These are phyloP conservation scores for Melanitta fusca DNA, from an alignment of 2,797 vertebrate species.

Conservation along the genomic window DNA sequence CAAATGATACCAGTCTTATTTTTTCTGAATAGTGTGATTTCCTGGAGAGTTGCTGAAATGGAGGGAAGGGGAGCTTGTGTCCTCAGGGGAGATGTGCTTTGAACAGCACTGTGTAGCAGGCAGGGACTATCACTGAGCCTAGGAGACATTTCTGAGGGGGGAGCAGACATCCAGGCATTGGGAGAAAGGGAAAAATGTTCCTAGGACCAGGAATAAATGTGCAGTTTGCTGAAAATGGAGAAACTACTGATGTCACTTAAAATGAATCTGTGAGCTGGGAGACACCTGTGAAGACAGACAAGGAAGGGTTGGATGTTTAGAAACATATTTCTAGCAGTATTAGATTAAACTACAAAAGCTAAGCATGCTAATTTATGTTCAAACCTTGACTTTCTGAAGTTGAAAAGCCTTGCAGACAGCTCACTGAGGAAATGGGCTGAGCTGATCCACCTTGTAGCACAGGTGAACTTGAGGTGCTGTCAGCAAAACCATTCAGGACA, in stretches of 20 bases:
- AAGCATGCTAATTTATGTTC: neutral
- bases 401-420: neutral
- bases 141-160: neutral
- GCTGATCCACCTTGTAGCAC: neutral
- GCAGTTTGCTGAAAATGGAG: neutral
- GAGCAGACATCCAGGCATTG: neutral
- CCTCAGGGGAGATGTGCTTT: neutral
- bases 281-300: neutral
- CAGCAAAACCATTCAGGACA: neutral
- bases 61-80: neutral
- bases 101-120: too few relatives aligned
- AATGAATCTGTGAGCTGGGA: neutral
- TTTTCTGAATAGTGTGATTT: neutral
- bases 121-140: neutral
- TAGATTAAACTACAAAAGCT: neutral
- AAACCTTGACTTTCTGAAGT: neutral
- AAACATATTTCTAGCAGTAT: neutral
- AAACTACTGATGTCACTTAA: neutral
- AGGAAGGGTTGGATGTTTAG: neutral
- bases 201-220: neutral
- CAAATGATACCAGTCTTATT: neutral
- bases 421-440: neutral
- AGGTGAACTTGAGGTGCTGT: neutral
- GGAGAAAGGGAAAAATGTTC: neutral
- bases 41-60: neutral